phyloP scores from a whole-genome alignment of 2,113 vertebrate genomes.

The Eonycteris spelaea region DNA sequence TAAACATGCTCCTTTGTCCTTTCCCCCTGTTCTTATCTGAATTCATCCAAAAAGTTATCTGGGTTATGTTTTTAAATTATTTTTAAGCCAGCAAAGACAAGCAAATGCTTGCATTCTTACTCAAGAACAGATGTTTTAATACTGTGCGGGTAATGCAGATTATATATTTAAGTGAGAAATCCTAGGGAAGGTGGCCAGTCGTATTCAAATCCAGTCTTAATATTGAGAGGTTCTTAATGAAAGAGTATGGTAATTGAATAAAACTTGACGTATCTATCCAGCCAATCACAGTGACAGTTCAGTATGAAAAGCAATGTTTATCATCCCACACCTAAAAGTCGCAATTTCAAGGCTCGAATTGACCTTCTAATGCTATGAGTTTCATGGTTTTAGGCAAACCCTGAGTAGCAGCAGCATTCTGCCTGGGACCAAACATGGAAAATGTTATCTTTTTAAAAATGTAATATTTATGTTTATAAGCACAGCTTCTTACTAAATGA shows the following conservation, averaged over 20 bases:
- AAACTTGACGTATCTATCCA: not conserved
- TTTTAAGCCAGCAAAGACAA: constrained; percentile 38
- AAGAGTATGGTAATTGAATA: not conserved
- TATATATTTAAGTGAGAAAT: constrained; percentile 35
- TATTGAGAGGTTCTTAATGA: not conserved
- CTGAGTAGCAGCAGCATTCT: not conserved
- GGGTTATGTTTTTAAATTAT: constrained; percentile 42
- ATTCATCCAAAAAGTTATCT: constrained; percentile 55
- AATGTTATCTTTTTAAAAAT: not conserved
- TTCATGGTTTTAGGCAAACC: not conserved
- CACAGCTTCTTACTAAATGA: not conserved
- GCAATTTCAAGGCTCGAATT: not conserved
- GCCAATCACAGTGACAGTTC: not conserved
- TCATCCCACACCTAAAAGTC: not conserved
- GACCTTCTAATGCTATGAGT: not conserved
- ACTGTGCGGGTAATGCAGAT: constrained; percentile 15
- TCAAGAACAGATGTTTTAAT: constrained; percentile 54
- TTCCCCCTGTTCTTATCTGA: constrained; percentile 39
- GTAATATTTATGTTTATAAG: not conserved
- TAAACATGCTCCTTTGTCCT: constrained; percentile 38
- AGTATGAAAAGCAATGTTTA: not conserved
- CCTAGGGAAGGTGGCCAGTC: not conserved
- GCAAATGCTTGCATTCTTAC: constrained; percentile 30
- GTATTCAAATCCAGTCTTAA: not conserved
- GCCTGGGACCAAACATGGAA: not conserved